Base-by-base conservation (phyloP, 1,140 invertebrate species). In the Augochlora pura region DNA sequence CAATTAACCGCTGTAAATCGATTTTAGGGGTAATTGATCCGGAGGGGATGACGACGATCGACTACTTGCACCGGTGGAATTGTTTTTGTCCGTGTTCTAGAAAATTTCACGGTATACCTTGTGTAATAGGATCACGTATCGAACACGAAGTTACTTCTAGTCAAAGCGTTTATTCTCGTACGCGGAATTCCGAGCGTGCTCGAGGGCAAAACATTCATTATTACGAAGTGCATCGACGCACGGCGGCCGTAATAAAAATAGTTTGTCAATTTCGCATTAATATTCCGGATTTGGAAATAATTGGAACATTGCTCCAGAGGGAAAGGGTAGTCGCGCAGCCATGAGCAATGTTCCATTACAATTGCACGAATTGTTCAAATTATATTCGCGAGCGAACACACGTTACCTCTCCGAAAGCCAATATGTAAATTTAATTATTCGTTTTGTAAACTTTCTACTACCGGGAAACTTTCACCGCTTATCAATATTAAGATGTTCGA, bases 271-370 rank as follows among this genome's bases (percentile, higher is more conserved):
- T 72, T 54, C 42, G 23, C 67, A 38, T 59, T 65, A 79, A 79
- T 66, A 73, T 73, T 73, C 77, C 27, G 52, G 63, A 65, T 60
- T 73, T 73, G 65, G 54, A 66, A 67, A 10, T 74, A 79, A 66
- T n/a, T 52, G 52, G 38, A 32, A 42, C 54, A 49, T 49, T 5
- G 9, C 2, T 7, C 42, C 42, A 23, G 9, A 6, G 8, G 18
- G 25, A 42, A 16, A 9, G 21, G n/a, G 7, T 9, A 9, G 21
- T 67, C 7, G 25, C 68, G n/a, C 65, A 12, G 25, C 57, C 23
- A 46, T 59, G 32, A 66, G 21, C 14, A 46, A 32, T 32, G 1
- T 32, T 32, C 4, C 32, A 4, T 79, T 79, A 67, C 39, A 60
- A 65, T 74, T 74, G 25, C 69, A 64, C 12, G n/a, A 52, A 60